These are phyloP conservation scores for Mycalesis mineus DNA, from an alignment of 2,888 invertebrate genomes.

Conservation along the genomic window DNA sequence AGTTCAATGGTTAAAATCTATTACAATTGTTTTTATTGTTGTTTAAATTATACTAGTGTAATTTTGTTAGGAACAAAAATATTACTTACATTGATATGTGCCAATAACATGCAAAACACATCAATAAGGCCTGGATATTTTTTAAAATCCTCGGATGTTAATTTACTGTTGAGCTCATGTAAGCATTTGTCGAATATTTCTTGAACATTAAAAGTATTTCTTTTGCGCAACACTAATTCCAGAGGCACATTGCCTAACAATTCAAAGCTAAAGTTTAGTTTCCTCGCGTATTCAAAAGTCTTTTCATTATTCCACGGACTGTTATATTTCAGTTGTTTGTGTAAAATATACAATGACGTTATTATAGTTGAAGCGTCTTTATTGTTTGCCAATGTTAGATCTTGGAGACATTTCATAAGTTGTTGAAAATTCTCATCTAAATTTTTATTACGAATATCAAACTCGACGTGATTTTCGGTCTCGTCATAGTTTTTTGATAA, in stretches of 20 bases:
- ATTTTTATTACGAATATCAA: conserved; percentile 42
- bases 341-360: conserved; percentile 48
- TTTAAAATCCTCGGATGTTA: conserved; percentile 52
- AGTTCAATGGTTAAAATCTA: too few relatives aligned
- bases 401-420: conserved; percentile 41
- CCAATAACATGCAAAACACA: conserved; percentile 49
- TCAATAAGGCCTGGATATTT: conserved; percentile 58
- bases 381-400: conserved; percentile 38
- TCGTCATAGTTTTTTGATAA: conserved; percentile 52
- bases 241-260: conserved; percentile 41
- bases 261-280: conserved; percentile 46
- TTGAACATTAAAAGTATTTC: conserved; percentile 44
- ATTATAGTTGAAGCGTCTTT: conserved; percentile 37
- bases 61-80: too few relatives aligned
- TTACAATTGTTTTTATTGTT: too few relatives aligned
- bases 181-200: conserved; percentile 55
- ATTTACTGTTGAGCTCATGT: conserved; percentile 49
- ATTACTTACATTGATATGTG: conserved; percentile 45
- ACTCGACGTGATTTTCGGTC: conserved; percentile 47
- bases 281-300: conserved; percentile 38
- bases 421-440: conserved; percentile 40
- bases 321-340: conserved; percentile 45
- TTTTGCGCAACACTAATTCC: conserved; percentile 38
- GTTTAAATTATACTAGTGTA: too few relatives aligned
- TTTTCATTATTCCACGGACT: conserved; percentile 50